phyloP scores from a whole-genome alignment of 2,797 vertebrate species.

The Pitangus sulphuratus region DNA sequence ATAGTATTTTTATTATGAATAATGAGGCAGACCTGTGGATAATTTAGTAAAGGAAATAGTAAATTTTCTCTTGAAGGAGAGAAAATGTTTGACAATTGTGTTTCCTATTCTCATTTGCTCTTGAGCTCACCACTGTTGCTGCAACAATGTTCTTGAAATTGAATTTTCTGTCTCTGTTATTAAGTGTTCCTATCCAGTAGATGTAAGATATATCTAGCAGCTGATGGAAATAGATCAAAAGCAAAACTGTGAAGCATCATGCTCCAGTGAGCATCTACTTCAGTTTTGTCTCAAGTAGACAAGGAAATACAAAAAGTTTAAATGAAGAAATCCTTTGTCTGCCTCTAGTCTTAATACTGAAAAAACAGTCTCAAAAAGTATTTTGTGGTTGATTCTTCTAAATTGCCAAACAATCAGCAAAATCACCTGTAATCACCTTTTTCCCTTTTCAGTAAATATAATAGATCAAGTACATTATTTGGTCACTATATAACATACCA shows the following conservation, averaged over 20 bases:
- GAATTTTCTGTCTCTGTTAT: not conserved
- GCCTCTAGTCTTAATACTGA: not conserved
- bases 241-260: not conserved
- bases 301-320: not conserved
- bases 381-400: not conserved
- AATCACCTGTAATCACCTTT: not conserved
- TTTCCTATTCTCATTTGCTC: not conserved
- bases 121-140: not conserved
- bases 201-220: not conserved
- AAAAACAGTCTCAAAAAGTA: not conserved
- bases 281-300: not conserved
- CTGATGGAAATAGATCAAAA: not conserved
- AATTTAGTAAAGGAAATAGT: not conserved
- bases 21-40: not conserved
- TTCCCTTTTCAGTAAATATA: not conserved
- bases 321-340: not conserved
- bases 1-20: not conserved
- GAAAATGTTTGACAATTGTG: not conserved
- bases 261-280: not conserved
- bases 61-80: not conserved
- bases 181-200: not conserved
- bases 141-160: constrained; percentile 16
- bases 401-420: not conserved
- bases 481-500: accelerated
- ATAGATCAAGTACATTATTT: not conserved